A percentile compares a stretch with the other conserved stretches of the same genome.
Conservation (phyloP, 1,140 invertebrate genomes). For the Musca domestica region DNA sequence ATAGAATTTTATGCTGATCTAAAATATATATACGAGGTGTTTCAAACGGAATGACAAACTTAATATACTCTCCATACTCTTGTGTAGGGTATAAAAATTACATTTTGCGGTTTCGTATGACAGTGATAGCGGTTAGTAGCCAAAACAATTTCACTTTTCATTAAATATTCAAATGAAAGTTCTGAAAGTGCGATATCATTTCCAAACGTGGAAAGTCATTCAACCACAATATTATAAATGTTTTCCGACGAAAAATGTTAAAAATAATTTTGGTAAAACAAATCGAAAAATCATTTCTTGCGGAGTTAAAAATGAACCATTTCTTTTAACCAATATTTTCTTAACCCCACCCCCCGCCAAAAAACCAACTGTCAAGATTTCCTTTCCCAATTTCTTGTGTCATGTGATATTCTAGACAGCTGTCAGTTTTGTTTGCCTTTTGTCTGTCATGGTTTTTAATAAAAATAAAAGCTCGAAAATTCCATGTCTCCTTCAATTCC, state of each 20-base stretch:
- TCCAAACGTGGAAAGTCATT: too few species aligned
- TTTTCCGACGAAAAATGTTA: neutral
- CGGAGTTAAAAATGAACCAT: too few species aligned
- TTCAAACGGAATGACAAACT: too few species aligned
- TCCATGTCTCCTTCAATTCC: too few species aligned
- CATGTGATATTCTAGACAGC: conserved; percentile 3
- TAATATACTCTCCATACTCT: too few species aligned
- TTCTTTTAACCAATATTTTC: too few species aligned
- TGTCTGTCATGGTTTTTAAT: conserved; percentile 13
- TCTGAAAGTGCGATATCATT: conserved; percentile 5
- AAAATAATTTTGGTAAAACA: conserved; percentile 8
- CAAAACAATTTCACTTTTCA: conserved; percentile 13
- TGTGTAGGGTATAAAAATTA: too few species aligned
- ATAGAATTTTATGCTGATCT: too few species aligned
- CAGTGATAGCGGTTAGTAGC: neutral
- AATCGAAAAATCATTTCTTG: neutral
- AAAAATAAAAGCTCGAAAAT: conserved; percentile 17
- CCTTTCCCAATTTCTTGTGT: neutral
- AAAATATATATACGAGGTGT: too few species aligned
- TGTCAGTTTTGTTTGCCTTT: conserved; percentile 8
- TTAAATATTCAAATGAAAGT: conserved; percentile 2
- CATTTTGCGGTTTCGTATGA: neutral
- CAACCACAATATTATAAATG: too few species aligned
- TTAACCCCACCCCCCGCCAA: too few species aligned
- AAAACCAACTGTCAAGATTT: neutral